A percentile compares a stretch with the other conserved stretches of the same genome.
Evolutionary conservation across 2,797 vertebrate species (phyloP).

Genomic region (Myoxocephalus aenaeus): DNA sequence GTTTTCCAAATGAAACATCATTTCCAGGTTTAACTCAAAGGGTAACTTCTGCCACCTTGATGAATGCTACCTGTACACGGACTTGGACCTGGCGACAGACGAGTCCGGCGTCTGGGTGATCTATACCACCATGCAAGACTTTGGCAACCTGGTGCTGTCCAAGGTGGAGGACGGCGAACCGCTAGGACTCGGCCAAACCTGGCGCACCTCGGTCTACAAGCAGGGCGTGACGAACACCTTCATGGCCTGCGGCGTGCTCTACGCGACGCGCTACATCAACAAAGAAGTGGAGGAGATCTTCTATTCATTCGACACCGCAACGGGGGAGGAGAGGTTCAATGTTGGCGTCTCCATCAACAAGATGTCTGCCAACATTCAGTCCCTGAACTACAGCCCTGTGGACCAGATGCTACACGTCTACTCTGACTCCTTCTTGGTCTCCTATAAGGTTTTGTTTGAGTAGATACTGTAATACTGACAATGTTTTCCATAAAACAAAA

Average conservation of each 20-base stretch:
- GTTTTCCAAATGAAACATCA: background rate
- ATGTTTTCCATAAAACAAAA: background rate
- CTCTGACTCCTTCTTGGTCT: constrained; percentile 68
- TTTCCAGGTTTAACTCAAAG: constrained; percentile 74
- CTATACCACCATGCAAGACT: constrained; percentile 73
- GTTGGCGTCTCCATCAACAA: constrained; percentile 76
- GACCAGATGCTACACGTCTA: constrained; percentile 75
- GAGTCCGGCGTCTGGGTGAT: constrained; percentile 82
- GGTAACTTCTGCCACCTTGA: constrained; percentile 77
- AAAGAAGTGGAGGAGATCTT: constrained; percentile 80
- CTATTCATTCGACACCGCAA: constrained; percentile 79
- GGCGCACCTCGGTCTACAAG: constrained; percentile 80
- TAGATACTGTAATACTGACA: background rate
- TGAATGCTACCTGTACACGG: constrained; percentile 71
- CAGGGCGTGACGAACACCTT: constrained; percentile 78
- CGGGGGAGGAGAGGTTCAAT: constrained; percentile 71
- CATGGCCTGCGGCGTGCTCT: constrained; percentile 81
- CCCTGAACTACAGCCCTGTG: constrained; percentile 78
- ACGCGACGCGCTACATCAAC: constrained; percentile 75
- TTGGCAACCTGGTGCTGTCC: constrained; percentile 80
- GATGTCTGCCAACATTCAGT: constrained; percentile 69
- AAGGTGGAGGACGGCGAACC: constrained; percentile 54
- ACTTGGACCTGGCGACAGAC: constrained; percentile 83
- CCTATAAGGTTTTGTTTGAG: constrained; percentile 71
- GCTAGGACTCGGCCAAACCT: constrained; percentile 59